Evolutionary conservation across 2,797 vertebrate species (phyloP).

Genomic region (Taenioides sp.): DNA sequence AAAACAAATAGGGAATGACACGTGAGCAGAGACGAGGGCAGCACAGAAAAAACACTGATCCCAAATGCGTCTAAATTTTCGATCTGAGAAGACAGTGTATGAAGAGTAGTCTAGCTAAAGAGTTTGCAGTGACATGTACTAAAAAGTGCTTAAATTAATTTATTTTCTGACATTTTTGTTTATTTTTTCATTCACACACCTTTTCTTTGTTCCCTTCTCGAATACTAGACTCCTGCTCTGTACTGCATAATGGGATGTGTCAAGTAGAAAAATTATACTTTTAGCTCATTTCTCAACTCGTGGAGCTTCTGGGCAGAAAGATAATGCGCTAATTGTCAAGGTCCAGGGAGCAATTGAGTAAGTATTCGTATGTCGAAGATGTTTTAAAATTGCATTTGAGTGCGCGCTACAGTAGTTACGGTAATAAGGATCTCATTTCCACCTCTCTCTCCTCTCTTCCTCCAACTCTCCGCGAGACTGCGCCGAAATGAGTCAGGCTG

Average conservation of each 20-base stretch:
- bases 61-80: no score
- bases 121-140: no score
- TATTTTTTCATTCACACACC: background rate
- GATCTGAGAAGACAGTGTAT: no score
- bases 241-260: conserved; percentile 47
- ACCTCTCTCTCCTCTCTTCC: conserved; percentile 14
- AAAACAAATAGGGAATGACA: no score
- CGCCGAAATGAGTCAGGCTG: conserved; percentile 10
- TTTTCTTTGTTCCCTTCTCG: background rate
- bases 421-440: conserved; percentile 31
- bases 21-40: no score
- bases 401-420: conserved; percentile 30
- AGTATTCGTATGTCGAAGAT: conserved; percentile 23
- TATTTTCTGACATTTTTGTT: background rate
- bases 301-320: conserved; percentile 46
- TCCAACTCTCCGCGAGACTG: conserved; percentile 23
- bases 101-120: no score
- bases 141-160: background rate
- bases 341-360: conserved; percentile 35
- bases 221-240: background rate
- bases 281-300: conserved; percentile 40
- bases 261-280: conserved; percentile 53
- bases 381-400: conserved; percentile 27
- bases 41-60: no score
- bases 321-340: conserved; percentile 51